A percentile compares a stretch with the other conserved stretches of the same genome.
These are phyloP conservation scores for Pseudomyrmex concolor DNA, from an alignment of 1,140 invertebrate genomes.

Conservation along the genomic window DNA sequence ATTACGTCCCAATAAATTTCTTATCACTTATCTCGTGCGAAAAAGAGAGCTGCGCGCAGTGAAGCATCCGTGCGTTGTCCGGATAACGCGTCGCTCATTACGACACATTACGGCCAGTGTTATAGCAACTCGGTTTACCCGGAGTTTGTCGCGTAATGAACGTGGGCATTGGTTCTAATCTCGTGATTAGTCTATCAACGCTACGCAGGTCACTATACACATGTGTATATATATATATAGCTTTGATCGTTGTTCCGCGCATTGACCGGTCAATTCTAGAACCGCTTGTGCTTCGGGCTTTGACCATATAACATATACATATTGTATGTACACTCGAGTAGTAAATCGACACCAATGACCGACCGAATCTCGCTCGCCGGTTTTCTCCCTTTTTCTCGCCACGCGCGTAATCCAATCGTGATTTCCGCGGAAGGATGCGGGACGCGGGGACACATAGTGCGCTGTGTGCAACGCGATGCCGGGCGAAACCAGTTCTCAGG, in stretches of 20 bases:
- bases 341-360: no score
- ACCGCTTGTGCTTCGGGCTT: no score
- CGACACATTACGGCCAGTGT: slow-evolving; percentile 63
- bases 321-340: no score
- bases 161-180: slow-evolving; percentile 37
- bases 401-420: slow-evolving; percentile 64
- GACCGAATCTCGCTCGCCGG: neutral
- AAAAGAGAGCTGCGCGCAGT: neutral
- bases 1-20: neutral
- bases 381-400: slow-evolving; percentile 28
- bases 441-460: slow-evolving; percentile 27
- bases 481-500: slow-evolving; percentile 70
- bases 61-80: neutral
- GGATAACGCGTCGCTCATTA: slow-evolving; percentile 33
- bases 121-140: slow-evolving; percentile 36
- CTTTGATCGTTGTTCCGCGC: no score
- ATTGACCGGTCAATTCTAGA: no score
- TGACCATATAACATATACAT: no score
- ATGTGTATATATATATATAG: no score
- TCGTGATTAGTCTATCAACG: slow-evolving; percentile 61
- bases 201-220: no score
- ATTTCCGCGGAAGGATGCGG: slow-evolving; percentile 48
- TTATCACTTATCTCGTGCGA: neutral
- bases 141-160: slow-evolving; percentile 30
- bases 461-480: slow-evolving; percentile 63